phyloP scores from a whole-genome alignment of 2,797 vertebrate genomes.

The Hypotaenidia okinawae region DNA sequence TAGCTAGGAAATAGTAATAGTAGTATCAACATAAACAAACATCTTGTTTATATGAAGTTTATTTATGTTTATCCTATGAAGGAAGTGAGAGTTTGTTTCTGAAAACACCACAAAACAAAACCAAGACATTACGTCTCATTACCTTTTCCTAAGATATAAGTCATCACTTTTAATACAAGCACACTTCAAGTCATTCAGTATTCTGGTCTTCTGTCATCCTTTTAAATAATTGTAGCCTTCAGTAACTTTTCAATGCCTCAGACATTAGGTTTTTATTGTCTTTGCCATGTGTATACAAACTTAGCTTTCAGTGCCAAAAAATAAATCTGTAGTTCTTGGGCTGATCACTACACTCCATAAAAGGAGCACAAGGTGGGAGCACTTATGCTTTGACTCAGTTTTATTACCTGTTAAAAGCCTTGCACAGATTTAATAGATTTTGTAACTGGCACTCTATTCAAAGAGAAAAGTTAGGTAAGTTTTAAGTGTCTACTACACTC shows the following conservation, averaged over 20 bases:
- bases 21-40: neutral
- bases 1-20: neutral
- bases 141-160: neutral
- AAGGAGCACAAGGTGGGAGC: neutral
- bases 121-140: neutral
- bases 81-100: neutral
- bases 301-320: neutral
- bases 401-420: neutral
- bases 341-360: accelerated
- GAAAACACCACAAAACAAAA: neutral
- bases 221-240: neutral
- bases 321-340: accelerated
- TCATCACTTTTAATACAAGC: neutral
- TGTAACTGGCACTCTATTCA: neutral
- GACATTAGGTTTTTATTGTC: accelerated
- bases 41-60: neutral
- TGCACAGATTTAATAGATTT: neutral
- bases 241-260: neutral
- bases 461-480: accelerated
- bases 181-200: neutral
- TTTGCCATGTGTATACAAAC: accelerated
- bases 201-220: neutral
- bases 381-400: accelerated
- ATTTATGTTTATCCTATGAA: neutral
- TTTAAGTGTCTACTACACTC: accelerated